Base-by-base conservation (phyloP, 2,888 invertebrate genomes). In the Melikaiella ostensackeni region DNA sequence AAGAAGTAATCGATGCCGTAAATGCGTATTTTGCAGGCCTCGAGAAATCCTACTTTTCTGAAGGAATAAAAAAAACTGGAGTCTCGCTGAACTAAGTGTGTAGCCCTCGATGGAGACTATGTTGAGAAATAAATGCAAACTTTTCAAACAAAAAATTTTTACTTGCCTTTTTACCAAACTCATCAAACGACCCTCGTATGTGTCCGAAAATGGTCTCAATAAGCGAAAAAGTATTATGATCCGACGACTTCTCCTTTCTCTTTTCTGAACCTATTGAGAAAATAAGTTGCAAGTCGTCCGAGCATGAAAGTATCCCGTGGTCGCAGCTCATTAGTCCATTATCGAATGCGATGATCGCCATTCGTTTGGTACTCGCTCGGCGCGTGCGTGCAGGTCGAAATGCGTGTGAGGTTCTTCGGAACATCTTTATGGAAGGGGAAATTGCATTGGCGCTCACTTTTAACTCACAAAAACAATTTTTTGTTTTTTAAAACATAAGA, bases 271-370 rank as follows among this genome's bases (percentile, higher is more conserved):
- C 46, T 50, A 50, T 70, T 70, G 46, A 46, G 66, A 50, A 70
- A 42, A 70, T 70, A 70, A 70, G 66, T 70, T 21, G 70, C 50
- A 59, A 59, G 59, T 59, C 16, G 59, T 59, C 21, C 59, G 16
- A 13, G 59, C 59, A 70, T 30, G 75, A 80, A 80, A 77, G 61
- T 61, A 46, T 73, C 73, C 76, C 59, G 74, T 79, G 77, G 79
- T 80, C 81, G 78, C 77, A 81, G 79, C 80, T 80, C 83, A 80
- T 83, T 83, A 82, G 78, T 77, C 76, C 78, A 79, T 79, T 83
- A 83, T 83, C 83, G 81, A 78, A 74, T 74, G 76, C 76, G 78
- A 80, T 81, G 82, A 82, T 83, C 83, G 80, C 79, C 76, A 80
- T 82, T 83, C 81, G 79, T 80, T 78, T 76, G 64, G 76, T 70